Evolutionary conservation across 2,797 vertebrate species (phyloP), one percentile per base, ranked within the genome.

Genomic region (Schizothorax lantsangensis): DNA sequence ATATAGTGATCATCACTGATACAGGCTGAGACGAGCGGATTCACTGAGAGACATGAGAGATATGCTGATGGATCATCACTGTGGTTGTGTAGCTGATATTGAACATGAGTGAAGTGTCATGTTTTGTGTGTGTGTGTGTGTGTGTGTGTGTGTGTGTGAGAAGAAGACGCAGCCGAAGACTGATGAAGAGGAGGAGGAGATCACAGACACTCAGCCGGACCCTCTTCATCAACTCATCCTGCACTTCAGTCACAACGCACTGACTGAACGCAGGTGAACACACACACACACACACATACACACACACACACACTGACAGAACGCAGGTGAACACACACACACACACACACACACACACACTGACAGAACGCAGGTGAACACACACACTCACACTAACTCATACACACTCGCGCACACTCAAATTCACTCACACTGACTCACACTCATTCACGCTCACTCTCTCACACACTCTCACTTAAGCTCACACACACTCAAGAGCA

Each of bases 181-280:
- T 69, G 97, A 99, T 85, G 98, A 99, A 36, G 97, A 99, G 85
- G 97, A 97, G 82, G 98, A 99, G 88, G 97, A 97, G 84, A 95
- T 95, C 30, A 93, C 92, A 68, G 95, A 96, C 69, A 96, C 94
- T 84, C 96, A 97, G 72, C 98, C 98, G 3, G 98, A 99, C 89
- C 98, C 98, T 45, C 97, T 99, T 90, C 98, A 99, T 92, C 98
- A 99, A 93, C 98, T 99, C 91, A 97, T 99, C 88, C 96, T 99
- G 90, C 97, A 99, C 91, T 99, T 99, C 73, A 99, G 98, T 93
- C 97, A 96, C 92, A 99, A 96, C 1, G 98, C 98, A 72, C 95
- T 99, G 88, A 99, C 97, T 1, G 98, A 99, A 91, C 96, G 96
- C 93, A 99, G 97, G 96, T 97, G 87, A 91, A 78, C 71, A 64